Evolutionary conservation across 2,888 invertebrate genomes (phyloP).

Genomic region (Phasia obesa): DNA sequence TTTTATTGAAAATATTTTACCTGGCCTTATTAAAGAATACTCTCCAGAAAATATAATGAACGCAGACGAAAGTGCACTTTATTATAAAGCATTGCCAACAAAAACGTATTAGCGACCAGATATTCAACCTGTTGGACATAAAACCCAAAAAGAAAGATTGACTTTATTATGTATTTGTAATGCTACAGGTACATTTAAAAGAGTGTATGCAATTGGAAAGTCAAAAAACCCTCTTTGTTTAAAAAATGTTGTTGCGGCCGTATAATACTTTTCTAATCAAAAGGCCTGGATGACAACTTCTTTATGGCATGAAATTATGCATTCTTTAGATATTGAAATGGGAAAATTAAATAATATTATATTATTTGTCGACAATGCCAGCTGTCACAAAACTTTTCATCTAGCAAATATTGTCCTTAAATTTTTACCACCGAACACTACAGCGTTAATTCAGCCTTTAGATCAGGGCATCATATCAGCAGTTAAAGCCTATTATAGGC

Average conservation of each 20-base stretch:
- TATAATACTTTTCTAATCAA: conserved; percentile 64
- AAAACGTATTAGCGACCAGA: conserved; percentile 50
- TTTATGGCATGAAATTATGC: conserved; percentile 63
- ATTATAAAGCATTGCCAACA: conserved; percentile 67
- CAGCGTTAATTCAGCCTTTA: conserved; percentile 65
- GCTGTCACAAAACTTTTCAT: conserved; percentile 62
- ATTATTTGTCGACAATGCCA: conserved; percentile 67
- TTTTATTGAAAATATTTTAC: conserved; percentile 16
- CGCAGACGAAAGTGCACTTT: conserved; percentile 63
- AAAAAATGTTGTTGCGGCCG: conserved; percentile 49
- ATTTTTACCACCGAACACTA: conserved; percentile 68
- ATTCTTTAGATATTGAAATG: conserved; percentile 62
- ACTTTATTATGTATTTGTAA: conserved; percentile 68
- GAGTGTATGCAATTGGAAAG: conserved; percentile 66
- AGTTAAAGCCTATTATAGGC: conserved; percentile 68
- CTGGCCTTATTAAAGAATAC: conserved; percentile 39
- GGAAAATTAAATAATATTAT: conserved; percentile 55
- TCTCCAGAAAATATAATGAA: conserved; percentile 59
- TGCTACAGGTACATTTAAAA: conserved; percentile 62
- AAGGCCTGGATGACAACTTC: conserved; percentile 65
- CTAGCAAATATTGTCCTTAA: conserved; percentile 65
- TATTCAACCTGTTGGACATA: conserved; percentile 40
- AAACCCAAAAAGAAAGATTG: conserved; percentile 52
- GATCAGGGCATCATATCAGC: conserved; percentile 68
- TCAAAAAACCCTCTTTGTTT: conserved; percentile 60